Conservation (phyloP, 1,140 invertebrate species). For the Uloborus diversus region DNA sequence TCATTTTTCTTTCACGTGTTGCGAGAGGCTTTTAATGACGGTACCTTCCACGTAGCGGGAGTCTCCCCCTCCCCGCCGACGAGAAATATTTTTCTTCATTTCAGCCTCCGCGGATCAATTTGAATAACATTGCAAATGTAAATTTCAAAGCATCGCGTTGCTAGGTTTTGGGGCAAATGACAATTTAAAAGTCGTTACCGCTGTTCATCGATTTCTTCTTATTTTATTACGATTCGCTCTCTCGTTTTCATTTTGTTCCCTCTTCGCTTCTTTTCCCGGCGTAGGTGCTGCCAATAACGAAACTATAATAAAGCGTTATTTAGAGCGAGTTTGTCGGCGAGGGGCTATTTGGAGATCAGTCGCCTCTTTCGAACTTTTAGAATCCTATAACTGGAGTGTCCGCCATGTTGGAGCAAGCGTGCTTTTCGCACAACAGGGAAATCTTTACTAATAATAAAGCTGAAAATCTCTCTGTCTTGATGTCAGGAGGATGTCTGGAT, state of each 20-base stretch:
- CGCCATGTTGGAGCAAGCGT: no score
- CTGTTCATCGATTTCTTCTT: constrained; percentile 49
- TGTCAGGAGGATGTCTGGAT: no score
- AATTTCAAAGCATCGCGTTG: constrained; percentile 48
- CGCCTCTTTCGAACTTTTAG: no score
- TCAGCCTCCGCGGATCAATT: constrained; percentile 21
- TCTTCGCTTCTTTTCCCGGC: neutral
- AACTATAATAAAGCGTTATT: constrained; percentile 18
- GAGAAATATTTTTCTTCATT: constrained; percentile 6
- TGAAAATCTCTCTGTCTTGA: no score
- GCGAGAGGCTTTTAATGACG: constrained; percentile 51
- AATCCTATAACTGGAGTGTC: no score
- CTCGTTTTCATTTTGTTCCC: no score
- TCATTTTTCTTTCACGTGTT: constrained; percentile 34
- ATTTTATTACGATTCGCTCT: constrained; percentile 52
- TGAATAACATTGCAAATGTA: constrained; percentile 54
- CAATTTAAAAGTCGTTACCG: constrained; percentile 51
- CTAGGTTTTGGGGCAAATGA: constrained; percentile 37
- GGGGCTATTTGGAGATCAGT: no score
- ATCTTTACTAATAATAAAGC: no score
- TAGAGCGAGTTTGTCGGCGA: neutral
- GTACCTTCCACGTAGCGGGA: no score
- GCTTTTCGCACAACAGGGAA: no score
- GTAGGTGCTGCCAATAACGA: neutral
- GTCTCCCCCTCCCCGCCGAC: neutral